phyloP scores from a whole-genome alignment of 2,888 invertebrate genomes.

The Campaea margaritaria region DNA sequence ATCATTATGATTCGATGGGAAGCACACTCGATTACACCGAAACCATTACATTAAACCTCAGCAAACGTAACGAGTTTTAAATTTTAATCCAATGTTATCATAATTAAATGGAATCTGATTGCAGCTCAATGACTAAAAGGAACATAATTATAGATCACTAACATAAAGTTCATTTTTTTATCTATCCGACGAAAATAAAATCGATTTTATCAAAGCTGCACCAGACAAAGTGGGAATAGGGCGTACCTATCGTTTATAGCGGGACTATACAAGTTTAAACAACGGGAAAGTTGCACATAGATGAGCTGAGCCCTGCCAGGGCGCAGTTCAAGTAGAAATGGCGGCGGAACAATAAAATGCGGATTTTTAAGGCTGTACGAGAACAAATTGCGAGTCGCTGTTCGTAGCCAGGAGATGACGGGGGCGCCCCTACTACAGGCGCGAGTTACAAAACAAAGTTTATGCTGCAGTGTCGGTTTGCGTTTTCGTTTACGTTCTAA shows the following conservation, averaged over 20 bases:
- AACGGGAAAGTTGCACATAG: constrained; percentile 49
- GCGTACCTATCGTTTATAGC: constrained; percentile 7
- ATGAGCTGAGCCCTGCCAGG: constrained; percentile 57
- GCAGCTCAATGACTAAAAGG: no score
- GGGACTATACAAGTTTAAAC: constrained; percentile 36
- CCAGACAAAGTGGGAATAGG: no score
- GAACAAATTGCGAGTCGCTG: constrained; percentile 77
- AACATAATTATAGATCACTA: no score
- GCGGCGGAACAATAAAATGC: constrained; percentile 79
- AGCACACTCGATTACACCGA: no score
- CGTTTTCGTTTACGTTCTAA: not conserved
- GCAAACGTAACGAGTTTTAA: no score
- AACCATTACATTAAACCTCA: no score
- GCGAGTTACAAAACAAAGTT: constrained; percentile 22
- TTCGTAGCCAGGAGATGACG: constrained; percentile 71
- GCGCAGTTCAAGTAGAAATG: constrained; percentile 72
- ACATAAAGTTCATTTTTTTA: no score
- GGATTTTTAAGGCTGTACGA: constrained; percentile 80
- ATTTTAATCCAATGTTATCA: no score
- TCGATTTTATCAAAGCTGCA: no score
- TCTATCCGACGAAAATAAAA: no score
- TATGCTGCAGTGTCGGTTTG: constrained; percentile 9
- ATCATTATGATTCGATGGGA: no score
- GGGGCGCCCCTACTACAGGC: constrained; percentile 59
- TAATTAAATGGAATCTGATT: no score